Base-by-base conservation (phyloP, 2,888 invertebrate species). In the Hipparchia semele region DNA sequence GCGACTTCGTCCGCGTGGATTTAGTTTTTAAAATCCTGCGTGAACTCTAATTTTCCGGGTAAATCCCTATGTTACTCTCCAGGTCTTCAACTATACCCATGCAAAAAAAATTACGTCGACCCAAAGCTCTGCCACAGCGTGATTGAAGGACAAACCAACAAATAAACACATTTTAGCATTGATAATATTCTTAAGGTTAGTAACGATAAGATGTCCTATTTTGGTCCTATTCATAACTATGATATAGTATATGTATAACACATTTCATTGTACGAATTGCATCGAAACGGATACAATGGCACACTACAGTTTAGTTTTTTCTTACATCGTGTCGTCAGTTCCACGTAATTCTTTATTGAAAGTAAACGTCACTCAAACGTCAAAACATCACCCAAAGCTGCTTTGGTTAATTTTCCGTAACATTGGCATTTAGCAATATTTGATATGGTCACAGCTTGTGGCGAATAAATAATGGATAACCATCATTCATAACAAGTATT, bases 321-420 rank as follows among this genome's bases (percentile, higher is more conserved):
- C 58, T 54, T 49, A 0, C 76, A 77, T 75, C 83, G 87, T 75
- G 77, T 75, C 83, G 87, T 89, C 86, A 79, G 90, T 87, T 88
- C 86, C 89, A 84, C 85, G 81, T 87, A 86, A 89, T 88, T 86
- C 84, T 84, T 83, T 84, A 90, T 87, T 90, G 91, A 92, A 92
- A 91, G 88, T 83, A 86, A 86, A 86, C 90, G 93, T 94, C 94
- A 91, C 86, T 92, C 93, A 93, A 88, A 86, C 84, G 93, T 93
- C 92, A 90, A 86, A 91, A 90, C 82, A 88, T 85, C 83, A 81
- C 83, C 83, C 82, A 83, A 82, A 80, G 80, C 79, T 81, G 88
- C 86, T 81, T 83, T 86, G 86, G 82, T 80, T 86, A 87, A 87
- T 89, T 89, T 90, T 82, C 86, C 86, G 83, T 84, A 86, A 84